A percentile compares a stretch with the other conserved stretches of the same genome.
These are phyloP conservation scores for Sebastes iracundus DNA, from an alignment of 2,797 vertebrate genomes.

Conservation along the genomic window DNA sequence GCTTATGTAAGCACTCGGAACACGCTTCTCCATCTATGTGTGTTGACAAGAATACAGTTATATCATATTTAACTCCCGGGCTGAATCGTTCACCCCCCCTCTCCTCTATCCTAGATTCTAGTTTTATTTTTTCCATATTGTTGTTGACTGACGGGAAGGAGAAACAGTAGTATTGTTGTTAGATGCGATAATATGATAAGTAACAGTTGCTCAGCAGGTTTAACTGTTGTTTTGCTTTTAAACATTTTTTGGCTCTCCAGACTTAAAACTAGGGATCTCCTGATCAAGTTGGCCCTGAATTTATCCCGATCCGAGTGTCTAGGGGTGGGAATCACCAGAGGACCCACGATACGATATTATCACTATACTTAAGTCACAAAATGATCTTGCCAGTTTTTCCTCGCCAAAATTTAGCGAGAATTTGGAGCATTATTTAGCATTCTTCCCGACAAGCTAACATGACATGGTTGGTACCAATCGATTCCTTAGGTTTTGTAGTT, in stretches of 20 bases:
- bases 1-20: conserved; percentile 80
- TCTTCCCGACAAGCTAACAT: too few relatives aligned
- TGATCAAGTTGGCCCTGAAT: not conserved
- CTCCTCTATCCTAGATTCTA: conserved; percentile 20
- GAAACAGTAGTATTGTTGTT: not conserved
- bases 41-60: conserved; percentile 77
- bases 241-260: not conserved
- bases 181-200: conserved; percentile 4
- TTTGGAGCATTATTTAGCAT: too few relatives aligned
- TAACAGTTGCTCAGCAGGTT: conserved; percentile 1
- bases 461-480: too few relatives aligned
- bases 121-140: conserved; percentile 23
- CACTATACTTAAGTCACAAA: too few relatives aligned
- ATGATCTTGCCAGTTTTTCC: too few relatives aligned
- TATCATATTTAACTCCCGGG: conserved; percentile 71
- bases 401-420: too few relatives aligned
- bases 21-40: conserved; percentile 64
- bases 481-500: too few relatives aligned
- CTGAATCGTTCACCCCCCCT: conserved; percentile 48
- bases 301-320: not conserved
- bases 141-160: conserved; percentile 25
- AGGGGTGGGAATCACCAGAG: too few relatives aligned
- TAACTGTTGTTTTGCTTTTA: not conserved
- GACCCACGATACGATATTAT: too few relatives aligned
- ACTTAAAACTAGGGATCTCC: not conserved